Evolutionary conservation across 2,113 vertebrate genomes (phyloP).

Genomic region (Semnopithecus entellus): DNA sequence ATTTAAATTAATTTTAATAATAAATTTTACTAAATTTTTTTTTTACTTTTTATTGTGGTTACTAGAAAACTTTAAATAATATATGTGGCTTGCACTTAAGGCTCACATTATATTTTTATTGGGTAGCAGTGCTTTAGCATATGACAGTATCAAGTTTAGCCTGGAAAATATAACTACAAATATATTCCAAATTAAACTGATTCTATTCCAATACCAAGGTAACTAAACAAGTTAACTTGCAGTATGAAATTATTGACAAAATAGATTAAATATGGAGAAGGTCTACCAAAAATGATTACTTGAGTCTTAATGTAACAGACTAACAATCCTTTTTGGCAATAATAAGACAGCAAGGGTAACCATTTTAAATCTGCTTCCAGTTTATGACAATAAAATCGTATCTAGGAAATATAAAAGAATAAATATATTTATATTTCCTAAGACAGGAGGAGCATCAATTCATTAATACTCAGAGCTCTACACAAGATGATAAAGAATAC

Average conservation of each 20-base stretch:
- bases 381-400: not conserved
- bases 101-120: not conserved
- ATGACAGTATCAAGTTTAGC: not conserved
- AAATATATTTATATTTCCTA: conserved; percentile 29
- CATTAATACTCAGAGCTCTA: not conserved
- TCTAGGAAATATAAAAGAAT: not conserved
- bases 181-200: conserved; percentile 36
- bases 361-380: conserved; percentile 8
- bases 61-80: not conserved
- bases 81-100: not conserved
- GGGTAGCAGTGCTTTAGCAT: not conserved
- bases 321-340: not conserved
- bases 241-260: not conserved
- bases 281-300: not conserved
- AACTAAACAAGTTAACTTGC: not conserved
- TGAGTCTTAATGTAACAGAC: conserved; percentile 29
- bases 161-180: conserved; percentile 6
- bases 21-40: not conserved
- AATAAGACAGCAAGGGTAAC: not conserved
- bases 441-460: not conserved
- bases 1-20: conserved; percentile 21
- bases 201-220: not conserved
- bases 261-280: not conserved
- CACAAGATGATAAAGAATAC: not conserved
- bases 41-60: not conserved